These are phyloP conservation scores for Nomada ruficornis DNA, from an alignment of 2,888 invertebrate species.

Conservation along the genomic window DNA sequence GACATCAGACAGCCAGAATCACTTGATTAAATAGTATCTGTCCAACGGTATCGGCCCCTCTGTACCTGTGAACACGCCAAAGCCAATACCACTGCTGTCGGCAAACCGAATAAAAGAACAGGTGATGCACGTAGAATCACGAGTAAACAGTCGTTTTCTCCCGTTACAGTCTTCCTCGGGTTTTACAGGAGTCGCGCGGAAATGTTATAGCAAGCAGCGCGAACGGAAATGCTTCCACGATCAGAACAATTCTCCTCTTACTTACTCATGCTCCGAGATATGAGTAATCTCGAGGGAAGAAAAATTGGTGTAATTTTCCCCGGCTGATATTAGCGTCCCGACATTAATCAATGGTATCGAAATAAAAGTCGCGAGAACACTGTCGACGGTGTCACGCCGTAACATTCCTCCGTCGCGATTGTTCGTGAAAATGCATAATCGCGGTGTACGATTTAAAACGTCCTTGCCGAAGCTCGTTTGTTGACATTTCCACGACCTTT, in stretches of 20 bases:
- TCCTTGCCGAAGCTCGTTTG: slow-evolving; percentile 67
- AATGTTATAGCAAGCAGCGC: neutral
- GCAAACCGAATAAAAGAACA: neutral
- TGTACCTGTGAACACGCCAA: slow-evolving; percentile 1
- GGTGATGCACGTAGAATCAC: neutral
- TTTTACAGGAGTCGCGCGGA: neutral
- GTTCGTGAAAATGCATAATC: slow-evolving; percentile 58
- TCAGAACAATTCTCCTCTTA: neutral
- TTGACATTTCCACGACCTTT: slow-evolving; percentile 77
- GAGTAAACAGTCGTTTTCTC: neutral
- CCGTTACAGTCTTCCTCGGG: neutral
- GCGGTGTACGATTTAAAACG: slow-evolving; percentile 38
- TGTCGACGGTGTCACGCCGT: neutral
- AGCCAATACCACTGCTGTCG: neutral
- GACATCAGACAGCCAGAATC: slow-evolving; percentile 34
- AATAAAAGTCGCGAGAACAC: slow-evolving; percentile 8
- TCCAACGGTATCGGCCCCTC: slow-evolving; percentile 42
- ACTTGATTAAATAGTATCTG: slow-evolving; percentile 62
- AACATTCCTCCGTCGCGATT: slow-evolving; percentile 4
- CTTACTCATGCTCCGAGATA: slow-evolving; percentile 16
- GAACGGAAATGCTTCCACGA: slow-evolving; percentile 5
- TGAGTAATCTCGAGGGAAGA: neutral
- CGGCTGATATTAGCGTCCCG: slow-evolving; percentile 7
- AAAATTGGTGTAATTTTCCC: neutral
- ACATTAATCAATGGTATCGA: neutral